phyloP scores from a whole-genome alignment of 2,888 invertebrate genomes.

The Orthonevra nobilis region DNA sequence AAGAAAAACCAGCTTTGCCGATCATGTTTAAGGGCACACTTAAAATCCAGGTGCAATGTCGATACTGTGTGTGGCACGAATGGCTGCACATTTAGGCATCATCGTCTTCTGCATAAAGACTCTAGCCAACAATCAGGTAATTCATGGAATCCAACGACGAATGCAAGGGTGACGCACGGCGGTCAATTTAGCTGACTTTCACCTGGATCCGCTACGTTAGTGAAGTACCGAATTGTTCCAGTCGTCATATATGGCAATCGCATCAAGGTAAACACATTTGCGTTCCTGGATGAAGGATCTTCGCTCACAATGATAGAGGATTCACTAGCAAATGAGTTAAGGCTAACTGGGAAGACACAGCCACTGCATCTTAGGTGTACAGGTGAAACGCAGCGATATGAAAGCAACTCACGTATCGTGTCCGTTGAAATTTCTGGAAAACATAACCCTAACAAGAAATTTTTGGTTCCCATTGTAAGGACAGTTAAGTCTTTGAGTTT shows the following conservation, averaged over 20 bases:
- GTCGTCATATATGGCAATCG: constrained; percentile 21
- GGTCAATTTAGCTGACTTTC: too few species aligned
- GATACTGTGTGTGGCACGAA: not conserved
- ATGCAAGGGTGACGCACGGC: too few species aligned
- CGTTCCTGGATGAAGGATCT: constrained; percentile 54
- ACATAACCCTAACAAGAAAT: not conserved
- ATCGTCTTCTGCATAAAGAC: constrained; percentile 17
- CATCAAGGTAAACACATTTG: constrained; percentile 12
- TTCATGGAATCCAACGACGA: too few species aligned
- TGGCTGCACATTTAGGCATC: constrained; percentile 7
- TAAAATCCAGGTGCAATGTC: not conserved
- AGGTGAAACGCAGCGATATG: not conserved
- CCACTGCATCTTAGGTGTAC: constrained; percentile 15
- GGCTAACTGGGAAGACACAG: constrained; percentile 7
- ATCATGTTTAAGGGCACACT: constrained; percentile 19
- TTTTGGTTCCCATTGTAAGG: not conserved
- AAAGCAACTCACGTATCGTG: not conserved
- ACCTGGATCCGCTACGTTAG: not conserved
- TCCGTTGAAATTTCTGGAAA: constrained; percentile 16
- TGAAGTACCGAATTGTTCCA: constrained; percentile 30
- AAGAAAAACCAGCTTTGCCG: constrained; percentile 8
- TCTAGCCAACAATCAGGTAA: too few species aligned
- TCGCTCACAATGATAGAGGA: constrained; percentile 48
- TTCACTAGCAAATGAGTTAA: not conserved
- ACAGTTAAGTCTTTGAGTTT: not conserved